A percentile compares a stretch with the other conserved stretches of the same genome.
phyloP scores from a whole-genome alignment of 2,888 invertebrate genomes.

The Phengaris alcon region DNA sequence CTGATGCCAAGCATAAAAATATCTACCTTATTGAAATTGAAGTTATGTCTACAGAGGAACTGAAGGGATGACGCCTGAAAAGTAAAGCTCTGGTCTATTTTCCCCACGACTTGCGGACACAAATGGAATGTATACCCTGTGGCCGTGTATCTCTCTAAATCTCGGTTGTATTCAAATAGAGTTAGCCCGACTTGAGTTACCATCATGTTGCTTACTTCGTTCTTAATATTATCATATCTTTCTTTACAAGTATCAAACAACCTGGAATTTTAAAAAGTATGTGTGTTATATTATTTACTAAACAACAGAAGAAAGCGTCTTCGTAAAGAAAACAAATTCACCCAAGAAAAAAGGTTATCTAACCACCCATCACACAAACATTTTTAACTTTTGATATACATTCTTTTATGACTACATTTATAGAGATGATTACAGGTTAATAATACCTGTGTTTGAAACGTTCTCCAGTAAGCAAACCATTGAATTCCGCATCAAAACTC shows the following conservation, averaged over 20 bases:
- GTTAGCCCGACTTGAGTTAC: conserved; percentile 85
- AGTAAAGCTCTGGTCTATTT: conserved; percentile 79
- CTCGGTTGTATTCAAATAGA: conserved; percentile 79
- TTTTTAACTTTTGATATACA: not conserved
- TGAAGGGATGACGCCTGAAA: conserved; percentile 82
- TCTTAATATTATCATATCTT: conserved; percentile 60
- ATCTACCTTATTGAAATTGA: conserved; percentile 88
- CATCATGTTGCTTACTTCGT: conserved; percentile 69
- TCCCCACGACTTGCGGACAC: conserved; percentile 81
- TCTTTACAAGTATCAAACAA: conserved; percentile 65
- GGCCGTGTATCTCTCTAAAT: conserved; percentile 79
- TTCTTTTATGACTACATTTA: not conserved
- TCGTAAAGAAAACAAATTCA: not conserved
- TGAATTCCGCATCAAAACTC: conserved; percentile 87
- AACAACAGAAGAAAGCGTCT: not conserved
- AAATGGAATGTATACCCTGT: conserved; percentile 84
- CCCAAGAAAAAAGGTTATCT: not conserved
- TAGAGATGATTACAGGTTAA: not conserved
- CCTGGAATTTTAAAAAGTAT: conserved; percentile 48
- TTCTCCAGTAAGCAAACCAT: conserved; percentile 72
- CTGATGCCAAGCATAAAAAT: not conserved
- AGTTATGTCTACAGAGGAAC: conserved; percentile 81
- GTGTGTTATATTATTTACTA: not conserved
- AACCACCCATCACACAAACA: not conserved
- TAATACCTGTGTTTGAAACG: conserved; percentile 74